Conservation (phyloP, 2,797 vertebrate species). For the Mormyrops attenuatus region DNA sequence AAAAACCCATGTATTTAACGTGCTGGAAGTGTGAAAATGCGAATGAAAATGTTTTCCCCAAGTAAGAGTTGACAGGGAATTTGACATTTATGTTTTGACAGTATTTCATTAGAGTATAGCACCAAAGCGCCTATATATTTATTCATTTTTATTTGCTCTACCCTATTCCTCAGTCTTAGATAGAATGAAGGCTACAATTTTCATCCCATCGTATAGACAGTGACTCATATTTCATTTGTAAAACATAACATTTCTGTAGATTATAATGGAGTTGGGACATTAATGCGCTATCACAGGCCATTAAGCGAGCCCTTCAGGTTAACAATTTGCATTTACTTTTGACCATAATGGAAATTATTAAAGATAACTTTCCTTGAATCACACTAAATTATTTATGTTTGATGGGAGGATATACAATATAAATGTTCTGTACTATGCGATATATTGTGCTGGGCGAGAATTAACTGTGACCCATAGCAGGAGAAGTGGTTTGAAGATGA, state of each 20-base stretch:
- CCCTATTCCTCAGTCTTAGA: background rate
- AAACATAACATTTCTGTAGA: constrained; percentile 3
- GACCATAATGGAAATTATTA: background rate
- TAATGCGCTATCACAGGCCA: background rate
- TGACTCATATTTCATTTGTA: constrained; percentile 13
- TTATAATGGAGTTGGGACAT: background rate
- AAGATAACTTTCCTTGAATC: background rate
- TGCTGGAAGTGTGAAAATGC: background rate
- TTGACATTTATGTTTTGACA: constrained; percentile 11
- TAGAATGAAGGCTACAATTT: background rate
- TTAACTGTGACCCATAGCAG: background rate
- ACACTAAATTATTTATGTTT: background rate
- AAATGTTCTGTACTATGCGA: background rate
- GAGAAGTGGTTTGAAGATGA: background rate
- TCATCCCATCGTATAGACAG: background rate
- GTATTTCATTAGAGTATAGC: background rate
- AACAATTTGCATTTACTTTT: constrained; percentile 17
- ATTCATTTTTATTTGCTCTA: background rate
- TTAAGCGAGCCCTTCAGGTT: constrained; percentile 10
- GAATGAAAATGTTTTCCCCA: background rate
- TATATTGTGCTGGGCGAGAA: background rate
- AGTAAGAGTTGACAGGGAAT: background rate
- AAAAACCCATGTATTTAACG: background rate
- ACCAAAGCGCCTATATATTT: background rate
- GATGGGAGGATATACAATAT: background rate